phyloP scores from a whole-genome alignment of 2,113 vertebrate genomes.

The Sigmodon hispidus region DNA sequence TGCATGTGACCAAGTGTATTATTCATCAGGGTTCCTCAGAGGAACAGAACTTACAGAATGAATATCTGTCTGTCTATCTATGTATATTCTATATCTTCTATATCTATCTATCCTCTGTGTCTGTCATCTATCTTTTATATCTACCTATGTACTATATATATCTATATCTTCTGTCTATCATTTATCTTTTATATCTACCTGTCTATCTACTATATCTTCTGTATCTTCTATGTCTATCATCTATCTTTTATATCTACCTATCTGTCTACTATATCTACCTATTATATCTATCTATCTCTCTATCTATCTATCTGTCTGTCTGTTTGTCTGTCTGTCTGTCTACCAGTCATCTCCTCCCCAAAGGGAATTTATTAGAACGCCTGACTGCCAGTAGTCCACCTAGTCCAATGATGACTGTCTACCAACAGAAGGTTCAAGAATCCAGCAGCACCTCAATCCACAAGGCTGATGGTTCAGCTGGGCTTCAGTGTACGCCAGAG shows the following conservation, averaged over 20 bases:
- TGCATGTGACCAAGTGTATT: not conserved
- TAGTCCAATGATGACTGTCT: not conserved
- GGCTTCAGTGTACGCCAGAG: not conserved
- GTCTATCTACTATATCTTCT: too few relatives aligned
- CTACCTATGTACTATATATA: too few relatives aligned
- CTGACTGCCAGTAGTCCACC: not conserved
- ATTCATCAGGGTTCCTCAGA: not conserved
- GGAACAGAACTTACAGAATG: not conserved
- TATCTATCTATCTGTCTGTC: fast-evolving
- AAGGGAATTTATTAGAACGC: not conserved
- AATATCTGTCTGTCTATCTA: not conserved
- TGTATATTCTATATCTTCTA: too few relatives aligned
- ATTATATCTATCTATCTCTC: too few relatives aligned
- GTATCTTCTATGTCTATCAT: too few relatives aligned
- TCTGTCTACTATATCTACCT: not conserved
- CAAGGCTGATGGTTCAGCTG: not conserved
- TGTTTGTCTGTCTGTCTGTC: not conserved
- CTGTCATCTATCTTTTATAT: not conserved
- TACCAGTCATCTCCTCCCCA: not conserved
- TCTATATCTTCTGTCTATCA: too few relatives aligned
- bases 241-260: not conserved
- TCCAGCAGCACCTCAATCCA: not conserved
- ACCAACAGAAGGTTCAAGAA: not conserved
- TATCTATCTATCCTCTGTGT: not conserved
- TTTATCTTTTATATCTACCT: not conserved